Base-by-base conservation (phyloP, 2,113 vertebrate species). In the Austrofundulus limnaeus region DNA sequence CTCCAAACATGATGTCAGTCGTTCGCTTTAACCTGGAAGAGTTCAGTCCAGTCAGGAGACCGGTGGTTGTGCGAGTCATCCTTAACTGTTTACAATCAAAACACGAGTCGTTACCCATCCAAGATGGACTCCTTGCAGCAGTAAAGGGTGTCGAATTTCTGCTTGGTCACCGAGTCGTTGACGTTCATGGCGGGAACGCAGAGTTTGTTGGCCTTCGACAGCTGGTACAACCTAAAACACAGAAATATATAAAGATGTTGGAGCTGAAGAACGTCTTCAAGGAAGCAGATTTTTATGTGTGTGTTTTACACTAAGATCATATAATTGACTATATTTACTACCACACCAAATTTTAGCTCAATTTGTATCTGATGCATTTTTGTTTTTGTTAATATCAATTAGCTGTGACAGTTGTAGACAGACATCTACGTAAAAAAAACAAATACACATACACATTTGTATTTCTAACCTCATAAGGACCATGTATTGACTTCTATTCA, bases 71-170 rank as follows among this genome's bases (percentile, higher is more conserved):
- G 9, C 15, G 12, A 5, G 14, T 43, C 31, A 16, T 12, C 28
- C 34, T 19, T 8, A 23, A 12, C 4, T 59, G 61, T 80, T 52
- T 19, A 61, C 4, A 5, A n/a, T 61, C 23, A 50, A 34, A 52
- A 24, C 43, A 68, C 5, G 53, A 21, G 5, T 56, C 48, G 34
- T 66, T 89, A 97, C 96, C 96, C 95, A 0, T 97, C 95, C 82
- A 98, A 87, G 85, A 98, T 94, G 50, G 95, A 98, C 84, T 98
- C 96, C 60, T 94, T 86, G 92, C 96, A 96, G 87, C 95, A 96
- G 87, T 98, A 98, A 2, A 97, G 91, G 91, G 95, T 97, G 90
- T 98, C 95, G 68, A 98, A 97, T 72, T 97, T 98, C 91, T 98
- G 96, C 72, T 98, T 98, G 39, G 95, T 97, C 77, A 98, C 94